These are phyloP conservation scores for Alethe castanea DNA, from an alignment of 2,113 vertebrate genomes.

Conservation along the genomic window DNA sequence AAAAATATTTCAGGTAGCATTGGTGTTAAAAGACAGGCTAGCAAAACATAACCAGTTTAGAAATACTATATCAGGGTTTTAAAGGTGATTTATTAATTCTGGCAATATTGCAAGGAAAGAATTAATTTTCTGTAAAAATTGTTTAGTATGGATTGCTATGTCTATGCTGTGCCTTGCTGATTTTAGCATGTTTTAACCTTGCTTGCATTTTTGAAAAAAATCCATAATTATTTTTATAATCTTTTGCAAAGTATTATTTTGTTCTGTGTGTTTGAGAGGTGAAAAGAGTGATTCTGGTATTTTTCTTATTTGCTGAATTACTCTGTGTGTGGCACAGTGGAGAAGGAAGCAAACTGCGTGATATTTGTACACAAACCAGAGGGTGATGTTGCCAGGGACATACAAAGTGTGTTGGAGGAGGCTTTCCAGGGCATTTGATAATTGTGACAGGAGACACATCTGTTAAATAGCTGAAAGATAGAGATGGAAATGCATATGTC, in stretches of 20 bases:
- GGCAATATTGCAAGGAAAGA: background rate
- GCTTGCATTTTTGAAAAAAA: background rate
- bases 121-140: constrained; percentile 8
- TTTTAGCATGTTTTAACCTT: background rate
- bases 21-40: background rate
- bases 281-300: background rate
- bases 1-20: background rate
- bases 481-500: background rate
- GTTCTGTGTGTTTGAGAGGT: background rate
- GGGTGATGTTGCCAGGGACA: background rate
- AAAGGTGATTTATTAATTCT: constrained; percentile 13
- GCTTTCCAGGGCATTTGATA: background rate
- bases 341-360: background rate
- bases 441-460: background rate
- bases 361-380: background rate
- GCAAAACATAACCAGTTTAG: background rate
- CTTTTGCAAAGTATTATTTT: background rate
- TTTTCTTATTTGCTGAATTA: background rate
- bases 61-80: background rate
- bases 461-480: background rate
- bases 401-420: background rate
- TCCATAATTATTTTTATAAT: background rate
- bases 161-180: background rate
- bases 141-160: background rate
- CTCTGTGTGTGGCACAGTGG: background rate